Conservation (phyloP, 2,797 vertebrate genomes). For the Sorex maritimensis region DNA sequence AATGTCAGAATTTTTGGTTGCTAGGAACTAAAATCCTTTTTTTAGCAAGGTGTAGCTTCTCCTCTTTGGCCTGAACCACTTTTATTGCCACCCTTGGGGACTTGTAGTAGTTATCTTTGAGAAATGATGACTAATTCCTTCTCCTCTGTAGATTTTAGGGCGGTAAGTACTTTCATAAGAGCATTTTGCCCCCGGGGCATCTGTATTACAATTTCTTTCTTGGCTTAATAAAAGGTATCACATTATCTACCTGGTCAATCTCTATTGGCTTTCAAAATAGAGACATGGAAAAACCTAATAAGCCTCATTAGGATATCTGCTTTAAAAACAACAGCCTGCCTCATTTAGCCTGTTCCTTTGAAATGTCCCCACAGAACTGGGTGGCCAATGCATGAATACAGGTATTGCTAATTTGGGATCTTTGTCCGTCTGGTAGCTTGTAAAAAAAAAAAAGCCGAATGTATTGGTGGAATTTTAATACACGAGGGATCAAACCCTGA, state of each 20-base stretch:
- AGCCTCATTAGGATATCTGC: conserved; percentile 82
- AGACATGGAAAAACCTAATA: conserved; percentile 81
- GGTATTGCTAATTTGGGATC: conserved; percentile 81
- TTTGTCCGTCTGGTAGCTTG: conserved; percentile 67
- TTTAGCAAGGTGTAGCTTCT: conserved; percentile 9
- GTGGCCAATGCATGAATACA: conserved; percentile 55
- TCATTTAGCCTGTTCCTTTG: conserved; percentile 57
- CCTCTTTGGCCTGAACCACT: not conserved
- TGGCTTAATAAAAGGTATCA: conserved; percentile 81
- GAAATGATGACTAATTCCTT: conserved; percentile 81
- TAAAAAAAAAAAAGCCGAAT: conserved; percentile 4
- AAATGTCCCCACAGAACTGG: conserved; percentile 64
- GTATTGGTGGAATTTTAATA: conserved; percentile 85
- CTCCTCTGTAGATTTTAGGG: conserved; percentile 9
- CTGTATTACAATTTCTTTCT: conserved; percentile 73
- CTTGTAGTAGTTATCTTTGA: conserved; percentile 65
- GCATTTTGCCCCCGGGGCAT: conserved; percentile 71
- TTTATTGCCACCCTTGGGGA: conserved; percentile 53
- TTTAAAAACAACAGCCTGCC: conserved; percentile 76
- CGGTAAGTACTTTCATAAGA: not conserved
- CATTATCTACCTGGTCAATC: conserved; percentile 86
- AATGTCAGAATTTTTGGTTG: conserved; percentile 81
- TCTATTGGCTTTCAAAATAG: conserved; percentile 71
- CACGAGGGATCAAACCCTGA: conserved; percentile 85
- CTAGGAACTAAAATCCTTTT: conserved; percentile 70